These are phyloP conservation scores for Capromys pilorides DNA, from an alignment of 2,797 vertebrate genomes.

Conservation along the genomic window DNA sequence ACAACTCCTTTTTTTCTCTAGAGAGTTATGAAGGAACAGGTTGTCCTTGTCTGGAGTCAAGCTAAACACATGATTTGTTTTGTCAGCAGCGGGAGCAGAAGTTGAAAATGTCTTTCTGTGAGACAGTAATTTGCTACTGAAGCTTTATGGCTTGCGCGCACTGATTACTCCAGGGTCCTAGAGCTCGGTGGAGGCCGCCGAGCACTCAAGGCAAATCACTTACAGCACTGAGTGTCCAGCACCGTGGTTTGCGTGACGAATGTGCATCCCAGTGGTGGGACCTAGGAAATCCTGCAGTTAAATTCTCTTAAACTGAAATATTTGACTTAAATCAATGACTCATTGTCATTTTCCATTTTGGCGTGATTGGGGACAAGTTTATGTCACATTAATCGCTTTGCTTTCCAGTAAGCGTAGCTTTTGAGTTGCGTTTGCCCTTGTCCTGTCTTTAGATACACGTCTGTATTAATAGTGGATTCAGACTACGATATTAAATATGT, in stretches of 20 bases:
- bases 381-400: slow-evolving; percentile 57
- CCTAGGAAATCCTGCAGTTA: slow-evolving; percentile 70
- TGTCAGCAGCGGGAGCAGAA: slow-evolving; percentile 89
- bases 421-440: slow-evolving; percentile 65
- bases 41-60: slow-evolving; percentile 90
- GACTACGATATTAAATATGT: slow-evolving; percentile 65
- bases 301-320: slow-evolving; percentile 67
- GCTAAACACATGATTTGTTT: slow-evolving; percentile 89
- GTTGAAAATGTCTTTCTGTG: slow-evolving; percentile 91
- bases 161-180: slow-evolving; percentile 88
- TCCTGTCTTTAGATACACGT: slow-evolving; percentile 70
- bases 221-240: slow-evolving; percentile 70
- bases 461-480: slow-evolving; percentile 69
- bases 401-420: slow-evolving; percentile 71
- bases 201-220: slow-evolving; percentile 64
- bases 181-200: slow-evolving; percentile 76
- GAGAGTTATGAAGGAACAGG: slow-evolving; percentile 89
- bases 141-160: slow-evolving; percentile 88
- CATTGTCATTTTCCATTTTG: slow-evolving; percentile 63
- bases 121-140: slow-evolving; percentile 91
- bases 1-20: slow-evolving; percentile 89
- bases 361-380: slow-evolving; percentile 66
- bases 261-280: slow-evolving; percentile 52
- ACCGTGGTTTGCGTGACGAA: slow-evolving; percentile 65
- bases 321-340: slow-evolving; percentile 46